These are phyloP conservation scores for Tricholauxania praeusta DNA, from an alignment of 2,888 invertebrate species.

Conservation along the genomic window DNA sequence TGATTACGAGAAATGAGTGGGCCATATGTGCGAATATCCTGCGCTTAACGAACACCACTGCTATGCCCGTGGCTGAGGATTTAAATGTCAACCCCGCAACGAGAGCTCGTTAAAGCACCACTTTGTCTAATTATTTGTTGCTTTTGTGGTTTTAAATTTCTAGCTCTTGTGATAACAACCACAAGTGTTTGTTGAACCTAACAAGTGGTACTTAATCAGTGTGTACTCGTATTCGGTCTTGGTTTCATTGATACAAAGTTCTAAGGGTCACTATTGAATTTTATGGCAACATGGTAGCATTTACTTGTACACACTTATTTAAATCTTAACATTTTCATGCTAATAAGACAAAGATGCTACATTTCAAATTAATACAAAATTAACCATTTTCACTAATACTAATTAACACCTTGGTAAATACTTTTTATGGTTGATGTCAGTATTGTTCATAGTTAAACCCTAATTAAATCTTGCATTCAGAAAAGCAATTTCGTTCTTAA, in stretches of 20 bases:
- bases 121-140: constrained; percentile 35
- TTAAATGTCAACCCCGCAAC: constrained; percentile 25
- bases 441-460: too few relatives aligned
- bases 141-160: constrained; percentile 29
- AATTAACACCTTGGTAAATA: too few relatives aligned
- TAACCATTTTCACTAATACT: too few relatives aligned
- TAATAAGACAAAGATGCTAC: too few relatives aligned
- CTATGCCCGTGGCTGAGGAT: background rate
- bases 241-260: constrained; percentile 1
- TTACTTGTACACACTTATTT: background rate
- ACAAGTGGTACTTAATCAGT: background rate
- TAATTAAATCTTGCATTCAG: too few relatives aligned
- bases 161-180: constrained; percentile 26
- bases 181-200: constrained; percentile 26
- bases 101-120: background rate
- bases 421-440: too few relatives aligned
- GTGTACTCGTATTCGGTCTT: background rate
- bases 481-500: too few relatives aligned
- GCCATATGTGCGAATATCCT: constrained; percentile 47
- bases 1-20: constrained; percentile 47
- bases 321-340: too few relatives aligned
- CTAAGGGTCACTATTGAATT: too few relatives aligned
- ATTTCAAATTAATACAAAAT: too few relatives aligned
- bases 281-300: constrained; percentile 1
- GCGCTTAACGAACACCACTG: background rate